These are phyloP conservation scores for Embidobia sp. DNA, from an alignment of 2,888 invertebrate genomes.

Conservation along the genomic window DNA sequence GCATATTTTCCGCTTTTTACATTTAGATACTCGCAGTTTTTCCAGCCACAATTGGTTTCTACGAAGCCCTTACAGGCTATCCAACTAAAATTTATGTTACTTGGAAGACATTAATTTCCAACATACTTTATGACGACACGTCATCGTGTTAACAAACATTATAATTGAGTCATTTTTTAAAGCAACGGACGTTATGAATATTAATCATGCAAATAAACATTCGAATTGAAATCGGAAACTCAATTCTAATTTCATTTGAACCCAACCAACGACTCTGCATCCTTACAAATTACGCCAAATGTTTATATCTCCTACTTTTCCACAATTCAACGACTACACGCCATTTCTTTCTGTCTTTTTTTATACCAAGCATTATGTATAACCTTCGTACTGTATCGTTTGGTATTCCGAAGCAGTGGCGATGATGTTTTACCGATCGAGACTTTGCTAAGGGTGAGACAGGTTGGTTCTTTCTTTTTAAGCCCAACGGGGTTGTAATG, in stretches of 20 bases:
- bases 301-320: constrained; percentile 29
- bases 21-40: constrained; percentile 64
- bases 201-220: no score
- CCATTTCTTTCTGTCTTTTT: constrained; percentile 45
- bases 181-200: no score
- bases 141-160: no score
- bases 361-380: constrained; percentile 55
- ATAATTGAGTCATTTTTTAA: no score
- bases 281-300: no score
- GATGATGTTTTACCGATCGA: constrained; percentile 77
- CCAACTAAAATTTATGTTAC: constrained; percentile 42
- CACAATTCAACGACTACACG: neutral
- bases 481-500: constrained; percentile 76
- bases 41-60: constrained; percentile 60
- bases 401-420: constrained; percentile 75
- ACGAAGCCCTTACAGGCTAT: constrained; percentile 40
- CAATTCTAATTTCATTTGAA: no score
- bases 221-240: no score
- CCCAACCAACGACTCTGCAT: no score
- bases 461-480: constrained; percentile 66
- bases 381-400: constrained; percentile 68
- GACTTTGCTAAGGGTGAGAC: constrained; percentile 62
- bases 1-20: constrained; percentile 67
- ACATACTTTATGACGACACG: no score
- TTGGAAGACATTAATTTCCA: constrained; percentile 10